phyloP scores from a whole-genome alignment of 2,113 vertebrate genomes.

The Silurus meridionalis region DNA sequence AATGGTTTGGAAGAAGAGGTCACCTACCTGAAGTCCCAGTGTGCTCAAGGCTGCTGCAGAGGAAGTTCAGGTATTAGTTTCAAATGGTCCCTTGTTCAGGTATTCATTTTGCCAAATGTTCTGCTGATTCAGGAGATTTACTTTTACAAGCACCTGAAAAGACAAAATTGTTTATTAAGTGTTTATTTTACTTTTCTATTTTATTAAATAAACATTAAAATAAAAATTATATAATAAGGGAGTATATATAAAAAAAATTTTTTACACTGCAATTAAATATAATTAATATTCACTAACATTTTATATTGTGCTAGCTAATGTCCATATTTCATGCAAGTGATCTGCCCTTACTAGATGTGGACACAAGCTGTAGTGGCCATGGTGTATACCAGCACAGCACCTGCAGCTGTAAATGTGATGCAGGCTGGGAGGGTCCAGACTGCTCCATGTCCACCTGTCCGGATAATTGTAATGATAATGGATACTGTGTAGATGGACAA shows the following conservation, averaged over 20 bases:
- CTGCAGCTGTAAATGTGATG: constrained; percentile 78
- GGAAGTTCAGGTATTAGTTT: constrained; percentile 65
- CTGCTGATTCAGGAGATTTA: neutral
- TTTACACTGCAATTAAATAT: neutral
- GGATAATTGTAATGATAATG: constrained; percentile 75
- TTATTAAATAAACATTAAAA: neutral
- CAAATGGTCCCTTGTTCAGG: neutral
- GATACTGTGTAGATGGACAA: constrained; percentile 73
- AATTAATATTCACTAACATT: neutral
- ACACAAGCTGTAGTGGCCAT: constrained; percentile 73
- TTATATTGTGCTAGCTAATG: neutral
- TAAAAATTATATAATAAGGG: too few relatives aligned
- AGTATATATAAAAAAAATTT: neutral
- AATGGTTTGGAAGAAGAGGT: constrained; percentile 84
- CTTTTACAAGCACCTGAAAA: neutral
- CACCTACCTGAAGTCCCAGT: constrained; percentile 77
- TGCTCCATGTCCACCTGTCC: constrained; percentile 81
- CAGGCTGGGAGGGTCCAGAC: constrained; percentile 80
- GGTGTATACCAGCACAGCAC: constrained; percentile 72
- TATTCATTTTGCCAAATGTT: neutral
- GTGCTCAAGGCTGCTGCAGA: constrained; percentile 76
- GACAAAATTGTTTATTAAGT: neutral
- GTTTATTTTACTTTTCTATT: neutral
- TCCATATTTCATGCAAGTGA: neutral
- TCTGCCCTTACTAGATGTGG: constrained; percentile 58